A percentile compares a stretch with the other conserved stretches of the same genome.
Conservation (phyloP, 2,797 vertebrate genomes). For the Hyperoplus lanceolatus region DNA sequence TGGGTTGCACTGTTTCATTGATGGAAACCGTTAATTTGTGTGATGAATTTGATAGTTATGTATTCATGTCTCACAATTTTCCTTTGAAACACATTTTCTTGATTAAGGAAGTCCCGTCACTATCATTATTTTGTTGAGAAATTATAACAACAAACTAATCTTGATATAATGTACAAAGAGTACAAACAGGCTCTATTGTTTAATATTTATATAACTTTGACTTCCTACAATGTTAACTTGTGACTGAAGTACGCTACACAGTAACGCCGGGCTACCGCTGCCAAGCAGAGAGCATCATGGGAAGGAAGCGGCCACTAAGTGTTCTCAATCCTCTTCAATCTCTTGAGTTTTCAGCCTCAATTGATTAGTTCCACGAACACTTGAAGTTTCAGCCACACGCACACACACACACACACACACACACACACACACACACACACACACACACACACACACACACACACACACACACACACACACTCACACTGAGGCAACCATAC, state of each 20-base stretch:
- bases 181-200: slow-evolving; percentile 43
- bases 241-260: slow-evolving; percentile 31
- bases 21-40: neutral
- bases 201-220: slow-evolving; percentile 38
- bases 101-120: neutral
- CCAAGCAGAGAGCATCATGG: slow-evolving; percentile 64
- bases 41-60: neutral
- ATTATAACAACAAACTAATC: slow-evolving; percentile 11
- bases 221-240: slow-evolving; percentile 43
- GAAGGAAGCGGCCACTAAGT: slow-evolving; percentile 41
- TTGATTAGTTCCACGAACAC: slow-evolving; percentile 77
- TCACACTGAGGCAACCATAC: slow-evolving; percentile 41
- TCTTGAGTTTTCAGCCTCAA: slow-evolving; percentile 55
- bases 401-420: slow-evolving; percentile 20
- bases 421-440: slow-evolving; percentile 17
- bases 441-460: slow-evolving; percentile 23
- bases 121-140: neutral
- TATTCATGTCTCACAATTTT: too few relatives aligned
- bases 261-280: slow-evolving; percentile 16
- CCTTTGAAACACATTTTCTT: neutral
- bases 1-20: neutral
- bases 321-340: slow-evolving; percentile 21
- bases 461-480: slow-evolving; percentile 18
- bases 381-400: slow-evolving; percentile 39
- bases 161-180: neutral